A percentile compares a stretch with the other conserved stretches of the same genome.
Evolutionary conservation across 2,888 invertebrate species (phyloP).

Genomic region (Perdita meconis): DNA sequence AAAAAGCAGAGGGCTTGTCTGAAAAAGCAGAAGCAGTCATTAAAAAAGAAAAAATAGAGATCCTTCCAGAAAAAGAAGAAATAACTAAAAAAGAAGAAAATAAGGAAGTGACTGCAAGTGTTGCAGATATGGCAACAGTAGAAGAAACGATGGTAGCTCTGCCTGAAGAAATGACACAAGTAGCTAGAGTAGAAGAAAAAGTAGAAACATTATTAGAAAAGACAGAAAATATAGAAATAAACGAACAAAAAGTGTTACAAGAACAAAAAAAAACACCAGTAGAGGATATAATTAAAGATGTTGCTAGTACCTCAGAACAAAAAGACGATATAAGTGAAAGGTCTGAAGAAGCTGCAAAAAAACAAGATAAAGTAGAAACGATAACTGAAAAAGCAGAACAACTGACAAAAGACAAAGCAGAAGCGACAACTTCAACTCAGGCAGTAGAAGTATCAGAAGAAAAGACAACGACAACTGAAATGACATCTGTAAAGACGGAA

Average conservation of each 20-base stretch:
- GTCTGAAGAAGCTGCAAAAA: background rate
- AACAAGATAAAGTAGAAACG: background rate
- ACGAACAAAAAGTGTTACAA: slow-evolving; percentile 1
- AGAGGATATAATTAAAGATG: background rate
- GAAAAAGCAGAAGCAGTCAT: background rate
- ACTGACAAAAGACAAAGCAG: no score
- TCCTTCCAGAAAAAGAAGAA: background rate
- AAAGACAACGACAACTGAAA: background rate
- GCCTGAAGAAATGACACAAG: background rate
- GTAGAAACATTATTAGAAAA: background rate
- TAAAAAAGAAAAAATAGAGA: background rate
- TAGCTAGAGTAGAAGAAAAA: slow-evolving; percentile 1
- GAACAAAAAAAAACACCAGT: background rate
- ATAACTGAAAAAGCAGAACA: background rate
- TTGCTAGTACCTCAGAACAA: no score
- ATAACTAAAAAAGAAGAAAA: background rate
- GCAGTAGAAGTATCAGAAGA: background rate
- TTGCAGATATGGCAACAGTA: background rate
- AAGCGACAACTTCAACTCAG: background rate
- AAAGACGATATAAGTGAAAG: background rate
- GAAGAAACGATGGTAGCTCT: slow-evolving; percentile 20
- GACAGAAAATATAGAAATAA: background rate
- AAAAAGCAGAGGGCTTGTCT: background rate
- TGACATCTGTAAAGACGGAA: background rate
- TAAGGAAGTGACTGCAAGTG: slow-evolving; percentile 1